Conservation (phyloP, 2,888 invertebrate genomes). For the Alviniconcha strummeri region DNA sequence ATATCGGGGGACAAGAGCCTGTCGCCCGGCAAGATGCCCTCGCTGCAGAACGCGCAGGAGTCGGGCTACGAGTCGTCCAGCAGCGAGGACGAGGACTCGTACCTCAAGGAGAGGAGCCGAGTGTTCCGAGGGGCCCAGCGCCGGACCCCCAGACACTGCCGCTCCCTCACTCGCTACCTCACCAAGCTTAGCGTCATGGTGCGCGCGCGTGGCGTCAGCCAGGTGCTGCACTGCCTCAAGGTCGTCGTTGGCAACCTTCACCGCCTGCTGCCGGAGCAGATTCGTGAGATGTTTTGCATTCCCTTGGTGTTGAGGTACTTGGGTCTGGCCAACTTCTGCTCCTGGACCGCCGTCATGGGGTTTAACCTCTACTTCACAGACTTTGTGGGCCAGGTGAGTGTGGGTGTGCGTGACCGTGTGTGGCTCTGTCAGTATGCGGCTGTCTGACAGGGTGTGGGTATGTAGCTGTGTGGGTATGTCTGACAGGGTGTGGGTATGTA, state of each 20-base stretch:
- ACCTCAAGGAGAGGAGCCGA: constrained; percentile 31
- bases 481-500: no score
- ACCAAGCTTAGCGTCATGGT: constrained; percentile 24
- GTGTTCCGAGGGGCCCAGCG: constrained; percentile 5
- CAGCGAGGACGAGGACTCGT: constrained; percentile 45
- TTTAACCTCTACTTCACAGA: constrained; percentile 97
- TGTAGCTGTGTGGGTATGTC: no score
- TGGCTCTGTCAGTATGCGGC: no score
- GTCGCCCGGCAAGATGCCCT: constrained; percentile 8
- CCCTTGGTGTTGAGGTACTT: constrained; percentile 89
- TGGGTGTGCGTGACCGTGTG: neutral
- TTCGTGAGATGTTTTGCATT: constrained; percentile 78
- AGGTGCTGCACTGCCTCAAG: constrained; percentile 23
- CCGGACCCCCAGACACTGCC: constrained; percentile 20
- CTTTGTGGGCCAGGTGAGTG: constrained; percentile 86
- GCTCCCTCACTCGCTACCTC: constrained; percentile 26
- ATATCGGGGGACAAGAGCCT: neutral
- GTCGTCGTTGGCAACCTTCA: neutral
- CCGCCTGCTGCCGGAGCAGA: constrained; percentile 52
- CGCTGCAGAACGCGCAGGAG: constrained; percentile 43
- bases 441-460: no score
- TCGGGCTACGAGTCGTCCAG: constrained; percentile 67
- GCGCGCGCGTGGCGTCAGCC: constrained; percentile 8
- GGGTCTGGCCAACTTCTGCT: constrained; percentile 94
- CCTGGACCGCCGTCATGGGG: constrained; percentile 98